Evolutionary conservation across 2,797 vertebrate species (phyloP), one percentile per base, ranked within the genome.

Genomic region (Euphonia xanthogaster): DNA sequence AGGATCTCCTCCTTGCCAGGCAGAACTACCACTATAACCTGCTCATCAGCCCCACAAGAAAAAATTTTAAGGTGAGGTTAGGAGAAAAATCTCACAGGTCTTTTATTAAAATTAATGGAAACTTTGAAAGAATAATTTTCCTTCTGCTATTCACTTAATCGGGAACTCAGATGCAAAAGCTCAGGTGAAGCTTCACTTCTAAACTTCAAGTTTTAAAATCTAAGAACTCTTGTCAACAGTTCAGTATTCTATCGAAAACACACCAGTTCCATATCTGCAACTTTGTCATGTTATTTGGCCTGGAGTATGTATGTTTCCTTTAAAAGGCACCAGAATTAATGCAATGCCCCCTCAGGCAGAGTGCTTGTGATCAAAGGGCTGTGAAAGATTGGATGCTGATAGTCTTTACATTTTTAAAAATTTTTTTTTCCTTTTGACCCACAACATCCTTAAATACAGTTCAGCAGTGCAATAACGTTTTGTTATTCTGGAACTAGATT

Each of bases 311-410:
- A 8, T 87, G 63, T 67, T 90, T 71, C 78, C 75, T 94, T 80
- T 83, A 91, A 79, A 92, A 94, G 57, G 20, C 81, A 75, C 51
- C 47, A 70, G 78, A 90, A 80, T 75, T 80, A 93, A 84, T 70
- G 62, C 66, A 48, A n/a, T 86, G 76, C 44, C 39, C 67, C 85
- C 62, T 87, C 7, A 0, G 66, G 78, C 84, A 73, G 28, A 70
- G 47, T 1, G 4, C 63, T 88, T n/a, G 42, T 88, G 71, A 86
- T 90, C 90, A 86, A 87, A 93, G 78, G 45, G 16, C 63, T 88
- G 60, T 80, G 76, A 74, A 71, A 90, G 55, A 82, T 60, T 65
- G 75, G 24, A 48, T 93, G 81, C 62, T 15, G 35, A 83, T 96
- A 77, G 17, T 44, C 2, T 68, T 27, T 39, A n/a, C 7, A 33